Percentiles rank a stretch among this genome's conserved stretches.
These are phyloP conservation scores for Drosophila teissieri DNA, from an alignment of 1,140 invertebrate genomes.

Conservation along the genomic window DNA sequence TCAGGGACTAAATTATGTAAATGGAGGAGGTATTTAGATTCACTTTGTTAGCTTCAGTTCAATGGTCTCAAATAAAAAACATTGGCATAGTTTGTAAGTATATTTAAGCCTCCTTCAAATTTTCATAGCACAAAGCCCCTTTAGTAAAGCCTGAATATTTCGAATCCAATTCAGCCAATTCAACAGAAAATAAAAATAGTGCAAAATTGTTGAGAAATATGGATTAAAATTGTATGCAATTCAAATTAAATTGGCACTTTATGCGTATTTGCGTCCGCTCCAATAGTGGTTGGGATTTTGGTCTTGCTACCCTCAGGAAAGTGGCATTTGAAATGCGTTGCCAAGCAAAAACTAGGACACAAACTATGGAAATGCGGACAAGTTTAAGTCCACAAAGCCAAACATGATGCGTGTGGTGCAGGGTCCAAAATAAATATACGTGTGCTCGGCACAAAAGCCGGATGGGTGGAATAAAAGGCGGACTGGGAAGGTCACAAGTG, in stretches of 20 bases:
- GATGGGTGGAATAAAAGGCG: background rate
- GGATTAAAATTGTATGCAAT: conserved; percentile 19
- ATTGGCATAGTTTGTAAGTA: background rate
- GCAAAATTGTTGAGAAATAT: conserved; percentile 9
- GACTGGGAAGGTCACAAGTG: conserved; percentile 44
- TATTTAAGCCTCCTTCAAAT: background rate
- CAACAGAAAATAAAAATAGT: background rate
- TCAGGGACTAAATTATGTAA: conserved; percentile 6
- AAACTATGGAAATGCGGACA: conserved; percentile 54
- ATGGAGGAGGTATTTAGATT: background rate
- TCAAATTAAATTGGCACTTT: conserved; percentile 24
- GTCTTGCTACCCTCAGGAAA: conserved; percentile 12
- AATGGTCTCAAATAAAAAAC: background rate
- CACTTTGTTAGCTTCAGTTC: background rate
- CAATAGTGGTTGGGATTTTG: background rate
- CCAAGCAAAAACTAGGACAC: conserved; percentile 56
- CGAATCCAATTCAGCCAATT: conserved; percentile 6
- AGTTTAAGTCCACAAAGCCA: conserved; percentile 42
- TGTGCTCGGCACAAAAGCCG: conserved; percentile 11
- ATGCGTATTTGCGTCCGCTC: conserved; percentile 1
- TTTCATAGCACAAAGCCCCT: conserved; percentile 1
- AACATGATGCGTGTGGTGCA: conserved; percentile 11
- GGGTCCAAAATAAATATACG: conserved; percentile 30
- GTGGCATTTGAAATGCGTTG: conserved; percentile 3
- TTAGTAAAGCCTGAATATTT: conserved; percentile 7